These are phyloP conservation scores for Nothocercus julius DNA, from an alignment of 2,113 vertebrate species.

Conservation along the genomic window DNA sequence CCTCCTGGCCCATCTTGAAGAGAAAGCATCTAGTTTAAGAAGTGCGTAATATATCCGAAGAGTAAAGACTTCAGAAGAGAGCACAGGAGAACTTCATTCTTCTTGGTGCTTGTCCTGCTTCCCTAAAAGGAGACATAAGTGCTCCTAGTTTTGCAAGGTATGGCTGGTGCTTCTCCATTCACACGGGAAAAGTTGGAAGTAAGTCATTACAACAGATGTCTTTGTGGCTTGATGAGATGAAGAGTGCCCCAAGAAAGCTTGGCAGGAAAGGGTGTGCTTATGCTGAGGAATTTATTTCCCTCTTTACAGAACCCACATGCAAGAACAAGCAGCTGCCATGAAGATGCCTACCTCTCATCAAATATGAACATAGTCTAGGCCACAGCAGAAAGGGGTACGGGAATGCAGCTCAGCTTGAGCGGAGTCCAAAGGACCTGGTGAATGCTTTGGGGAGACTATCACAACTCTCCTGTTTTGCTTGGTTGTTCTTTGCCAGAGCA, in stretches of 20 bases:
- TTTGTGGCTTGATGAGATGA: neutral
- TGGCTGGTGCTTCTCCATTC: neutral
- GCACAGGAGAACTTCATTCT: neutral
- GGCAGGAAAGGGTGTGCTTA: neutral
- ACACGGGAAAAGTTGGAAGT: neutral
- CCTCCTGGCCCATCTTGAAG: neutral
- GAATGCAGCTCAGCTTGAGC: neutral
- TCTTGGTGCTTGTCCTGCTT: neutral
- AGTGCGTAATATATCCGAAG: neutral
- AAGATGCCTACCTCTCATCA: neutral
- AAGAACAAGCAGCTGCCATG: neutral
- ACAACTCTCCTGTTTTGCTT: constrained; percentile 23
- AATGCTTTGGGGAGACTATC: neutral
- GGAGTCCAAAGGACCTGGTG: neutral
- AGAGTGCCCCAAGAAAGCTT: neutral
- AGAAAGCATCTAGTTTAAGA: neutral
- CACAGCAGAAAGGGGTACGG: neutral
- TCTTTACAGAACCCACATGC: neutral
- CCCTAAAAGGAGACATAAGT: neutral
- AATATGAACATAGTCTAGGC: neutral
- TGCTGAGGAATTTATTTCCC: neutral
- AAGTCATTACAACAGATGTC: neutral
- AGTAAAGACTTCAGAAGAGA: neutral
- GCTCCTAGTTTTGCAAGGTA: neutral
- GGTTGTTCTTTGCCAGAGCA: constrained; percentile 46